Percentiles rank a stretch among this genome's conserved stretches.
These are phyloP conservation scores for Heliconius ismenius DNA, from an alignment of 2,888 invertebrate genomes.

Conservation along the genomic window DNA sequence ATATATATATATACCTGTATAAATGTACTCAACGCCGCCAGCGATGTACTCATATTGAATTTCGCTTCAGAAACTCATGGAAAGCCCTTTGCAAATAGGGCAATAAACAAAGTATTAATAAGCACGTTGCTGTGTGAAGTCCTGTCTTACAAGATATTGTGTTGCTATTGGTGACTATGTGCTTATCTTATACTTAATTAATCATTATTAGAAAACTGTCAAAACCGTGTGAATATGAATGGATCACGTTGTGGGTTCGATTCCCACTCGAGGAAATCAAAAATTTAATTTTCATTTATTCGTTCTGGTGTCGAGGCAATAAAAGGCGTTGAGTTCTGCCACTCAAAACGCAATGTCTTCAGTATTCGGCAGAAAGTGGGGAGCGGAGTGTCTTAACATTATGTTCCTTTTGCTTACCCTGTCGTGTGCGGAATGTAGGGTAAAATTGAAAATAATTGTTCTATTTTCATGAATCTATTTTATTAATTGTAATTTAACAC, in stretches of 20 bases:
- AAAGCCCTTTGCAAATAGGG: conserved; percentile 42
- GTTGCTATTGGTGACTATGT: conserved; percentile 1
- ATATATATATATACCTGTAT: conserved; percentile 15
- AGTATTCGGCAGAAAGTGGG: too few relatives aligned
- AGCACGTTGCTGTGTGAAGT: conserved; percentile 16
- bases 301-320: too few relatives aligned
- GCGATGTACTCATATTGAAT: conserved; percentile 40
- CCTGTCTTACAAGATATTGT: conserved; percentile 8
- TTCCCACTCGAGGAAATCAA: too few relatives aligned
- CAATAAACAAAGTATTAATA: conserved; percentile 41
- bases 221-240: too few relatives aligned
- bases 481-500: neutral
- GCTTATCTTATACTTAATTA: neutral
- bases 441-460: neutral
- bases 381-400: too few relatives aligned
- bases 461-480: neutral
- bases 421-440: too few relatives aligned
- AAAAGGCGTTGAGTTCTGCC: too few relatives aligned
- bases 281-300: too few relatives aligned
- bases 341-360: too few relatives aligned
- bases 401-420: too few relatives aligned
- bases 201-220: neutral
- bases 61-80: conserved; percentile 39
- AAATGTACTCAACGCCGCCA: conserved; percentile 33
- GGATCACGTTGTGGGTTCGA: too few relatives aligned